Percentiles rank a stretch among this genome's conserved stretches.
Conservation (phyloP, 2,113 vertebrate genomes). For the Hydropotes inermis region DNA sequence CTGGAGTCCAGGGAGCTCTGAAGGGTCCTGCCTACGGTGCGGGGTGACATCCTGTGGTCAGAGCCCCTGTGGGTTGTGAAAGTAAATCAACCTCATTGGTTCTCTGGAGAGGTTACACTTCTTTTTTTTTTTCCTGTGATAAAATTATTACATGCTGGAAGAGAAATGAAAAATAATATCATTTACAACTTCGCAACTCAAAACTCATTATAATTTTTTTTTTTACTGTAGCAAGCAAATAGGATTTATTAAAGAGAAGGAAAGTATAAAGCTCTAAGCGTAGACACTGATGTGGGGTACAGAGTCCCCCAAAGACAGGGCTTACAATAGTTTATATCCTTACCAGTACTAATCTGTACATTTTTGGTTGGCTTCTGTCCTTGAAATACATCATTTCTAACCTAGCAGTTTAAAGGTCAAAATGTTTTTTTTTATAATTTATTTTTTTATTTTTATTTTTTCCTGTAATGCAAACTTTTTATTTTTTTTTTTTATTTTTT, state of each 20-base stretch:
- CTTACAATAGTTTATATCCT: neutral
- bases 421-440: too few relatives aligned
- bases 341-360: neutral
- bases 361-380: neutral
- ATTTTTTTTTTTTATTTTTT: too few relatives aligned
- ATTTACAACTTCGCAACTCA: neutral
- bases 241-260: neutral
- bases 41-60: neutral
- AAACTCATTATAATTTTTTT: neutral
- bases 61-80: neutral
- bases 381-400: neutral
- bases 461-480: too few relatives aligned
- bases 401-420: neutral
- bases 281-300: neutral
- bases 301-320: neutral
- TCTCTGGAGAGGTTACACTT: neutral
- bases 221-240: neutral
- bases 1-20: neutral
- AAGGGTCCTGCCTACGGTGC: neutral
- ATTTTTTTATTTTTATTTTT: too few relatives aligned
- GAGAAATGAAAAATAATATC: neutral
- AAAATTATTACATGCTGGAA: neutral
- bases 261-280: neutral
- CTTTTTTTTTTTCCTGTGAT: neutral
- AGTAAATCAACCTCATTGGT: neutral